Base-by-base conservation (phyloP, 2,888 invertebrate species). In the Volucella zonaria region DNA sequence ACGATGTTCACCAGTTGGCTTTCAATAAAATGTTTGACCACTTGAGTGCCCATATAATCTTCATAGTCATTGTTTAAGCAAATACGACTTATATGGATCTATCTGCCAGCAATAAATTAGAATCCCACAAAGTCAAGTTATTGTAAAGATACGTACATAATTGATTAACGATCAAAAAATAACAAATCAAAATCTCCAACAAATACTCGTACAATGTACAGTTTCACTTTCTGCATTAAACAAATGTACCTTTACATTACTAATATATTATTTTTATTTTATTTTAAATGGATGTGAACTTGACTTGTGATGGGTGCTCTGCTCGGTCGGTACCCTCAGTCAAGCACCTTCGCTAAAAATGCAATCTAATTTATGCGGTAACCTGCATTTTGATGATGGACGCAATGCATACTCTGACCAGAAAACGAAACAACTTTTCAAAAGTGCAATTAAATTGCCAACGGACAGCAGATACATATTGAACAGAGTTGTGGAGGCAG, bases 341-440 rank as follows among this genome's bases (percentile, higher is more conserved):
- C 54, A 61, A 67, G 42, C 52, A 54, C 56, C 47, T 61, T 31
- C 14, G 47, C 8, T 2, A 38, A 15, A 71, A 59, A 43, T 77
- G 73, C 78, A 78, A 73, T 82, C 78, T 78, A 78, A 82, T 82
- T 67, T 78, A 78, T 73, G 73, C 73, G 31, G 23, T 51, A 40
- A 31, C 47, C 47, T 14, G 31, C 2, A 56, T 54, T 68, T 18
- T 23, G 52, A 52, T 67, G 67, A 42, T 31, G 45, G 10, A 10
- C 51, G 9, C 56, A 73, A 58, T 71, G 45, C 15, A 79, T 43
- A 54, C 18, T 15, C 10, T 18, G 31, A 10, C 49, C 8, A 54
- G 11, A 11, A 9, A 67, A 15, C 77, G 66, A 43, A 82, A 73
- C 66, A 67, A 73, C 71, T 77, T 82, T 77, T 77, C 49, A 82